Evolutionary conservation across 2,888 invertebrate species (phyloP), one percentile per base, ranked within the genome.

Genomic region (Parnassius apollo): DNA sequence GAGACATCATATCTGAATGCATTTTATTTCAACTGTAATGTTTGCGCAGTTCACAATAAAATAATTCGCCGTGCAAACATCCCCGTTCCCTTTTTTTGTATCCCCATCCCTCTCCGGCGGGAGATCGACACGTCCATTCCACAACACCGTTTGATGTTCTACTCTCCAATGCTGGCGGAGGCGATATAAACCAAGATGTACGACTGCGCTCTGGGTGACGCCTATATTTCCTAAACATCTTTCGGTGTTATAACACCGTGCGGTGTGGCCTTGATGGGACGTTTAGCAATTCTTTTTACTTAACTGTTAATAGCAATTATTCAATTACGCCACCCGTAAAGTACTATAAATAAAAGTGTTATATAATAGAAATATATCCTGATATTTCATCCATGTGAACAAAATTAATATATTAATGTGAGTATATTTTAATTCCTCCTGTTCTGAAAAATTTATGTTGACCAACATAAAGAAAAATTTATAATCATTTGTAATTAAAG

Each of bases 191-290:
- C 78, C 83, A 84, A 90, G 90, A 89, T 87, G 88, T 88, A 91
- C 91, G 90, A 76, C 91, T 91, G 90, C 88, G 91, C 89, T 88
- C 83, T 85, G 85, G 88, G 90, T 80, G 87, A 86, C 91, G 91
- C 89, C 91, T 91, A 90, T 91, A 89, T 89, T 89, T 84, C 83
- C 88, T 90, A 89, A 91, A 91, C 91, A 91, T 90, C 90, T 91
- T 88, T 90, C 70, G 86, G 81, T 75, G 78, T 85, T 88, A 89
- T 87, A 86, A 78, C 84, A 78, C 81, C 73, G 81, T 71, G 76
- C 81, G 86, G 70, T 74, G 83, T 90, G 82, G 81, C 85, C 83
- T 91, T 89, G 89, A 80, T 69, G 68, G 69, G 78, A 76, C 83
- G 82, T 80, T 72, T 69, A 66, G 69, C 71, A 74, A 66, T 68